Percentiles rank a stretch among this genome's conserved stretches.
These are phyloP conservation scores for Mola mola DNA, from an alignment of 2,113 vertebrate genomes.

Conservation along the genomic window DNA sequence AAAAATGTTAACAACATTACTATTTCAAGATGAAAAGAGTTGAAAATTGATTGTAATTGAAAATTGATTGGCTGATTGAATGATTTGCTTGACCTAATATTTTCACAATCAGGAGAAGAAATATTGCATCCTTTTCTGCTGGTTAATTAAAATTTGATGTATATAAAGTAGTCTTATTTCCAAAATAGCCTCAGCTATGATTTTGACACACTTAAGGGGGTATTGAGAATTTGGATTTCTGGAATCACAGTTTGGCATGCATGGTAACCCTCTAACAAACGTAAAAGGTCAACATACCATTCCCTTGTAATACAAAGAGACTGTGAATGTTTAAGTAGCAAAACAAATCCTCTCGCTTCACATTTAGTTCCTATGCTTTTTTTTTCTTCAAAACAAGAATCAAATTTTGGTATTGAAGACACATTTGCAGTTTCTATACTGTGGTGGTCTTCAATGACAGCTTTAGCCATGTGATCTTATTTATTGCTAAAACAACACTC, in stretches of 20 bases:
- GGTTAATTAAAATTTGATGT: conserved; percentile 2
- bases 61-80: background rate
- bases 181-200: background rate
- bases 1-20: no score
- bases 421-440: background rate
- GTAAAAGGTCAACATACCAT: no score
- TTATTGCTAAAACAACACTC: conserved; percentile 12
- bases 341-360: no score
- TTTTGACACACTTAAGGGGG: background rate
- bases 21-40: background rate
- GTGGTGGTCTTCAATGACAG: background rate
- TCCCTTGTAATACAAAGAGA: no score
- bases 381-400: background rate
- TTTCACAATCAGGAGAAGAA: background rate
- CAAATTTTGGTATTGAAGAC: background rate
- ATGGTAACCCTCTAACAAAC: no score
- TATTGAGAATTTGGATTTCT: no score
- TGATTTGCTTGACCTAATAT: background rate
- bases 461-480: conserved; percentile 18
- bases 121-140: background rate
- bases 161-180: background rate
- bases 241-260: no score
- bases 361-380: no score
- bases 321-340: no score
- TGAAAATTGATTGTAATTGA: no score